phyloP scores from a whole-genome alignment of 2,113 vertebrate species.

The Poeciliopsis occidentalis region DNA sequence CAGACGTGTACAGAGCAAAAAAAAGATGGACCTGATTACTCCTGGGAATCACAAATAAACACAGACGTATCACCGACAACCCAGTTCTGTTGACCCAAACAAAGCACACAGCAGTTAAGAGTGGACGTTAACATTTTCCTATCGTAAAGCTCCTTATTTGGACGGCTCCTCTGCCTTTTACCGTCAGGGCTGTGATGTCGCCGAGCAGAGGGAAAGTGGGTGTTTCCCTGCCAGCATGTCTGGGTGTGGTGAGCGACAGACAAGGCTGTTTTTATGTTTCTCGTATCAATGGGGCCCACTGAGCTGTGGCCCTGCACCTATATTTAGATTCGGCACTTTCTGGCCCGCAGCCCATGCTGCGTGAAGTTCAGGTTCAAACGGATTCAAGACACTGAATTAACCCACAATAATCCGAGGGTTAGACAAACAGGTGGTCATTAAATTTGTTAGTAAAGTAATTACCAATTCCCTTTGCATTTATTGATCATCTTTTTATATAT shows the following conservation, averaged over 20 bases:
- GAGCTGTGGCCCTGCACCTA: conserved; percentile 62
- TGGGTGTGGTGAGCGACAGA: conserved; percentile 70
- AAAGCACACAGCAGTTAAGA: background rate
- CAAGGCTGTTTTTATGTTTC: conserved; percentile 69
- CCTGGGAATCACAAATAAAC: background rate
- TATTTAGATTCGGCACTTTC: conserved; percentile 61
- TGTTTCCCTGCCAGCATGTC: conserved; percentile 41
- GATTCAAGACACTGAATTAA: background rate
- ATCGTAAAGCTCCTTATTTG: conserved; percentile 50
- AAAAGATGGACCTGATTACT: background rate
- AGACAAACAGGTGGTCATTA: background rate
- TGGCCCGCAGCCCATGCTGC: conserved; percentile 26
- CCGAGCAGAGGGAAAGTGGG: conserved; percentile 41
- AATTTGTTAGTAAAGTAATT: background rate
- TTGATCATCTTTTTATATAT: too few species aligned
- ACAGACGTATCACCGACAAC: conserved; percentile 1
- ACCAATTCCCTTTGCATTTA: background rate
- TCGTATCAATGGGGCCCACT: conserved; percentile 58
- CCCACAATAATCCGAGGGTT: background rate
- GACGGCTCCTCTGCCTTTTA: conserved; percentile 27
- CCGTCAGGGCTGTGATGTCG: conserved; percentile 54
- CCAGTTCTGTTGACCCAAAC: conserved; percentile 12
- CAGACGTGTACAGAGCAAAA: background rate
- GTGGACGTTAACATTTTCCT: background rate
- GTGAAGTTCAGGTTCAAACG: conserved; percentile 4